A percentile compares a stretch with the other conserved stretches of the same genome.
phyloP scores from a whole-genome alignment of 2,113 vertebrate species.

The Bubo scandiacus region DNA sequence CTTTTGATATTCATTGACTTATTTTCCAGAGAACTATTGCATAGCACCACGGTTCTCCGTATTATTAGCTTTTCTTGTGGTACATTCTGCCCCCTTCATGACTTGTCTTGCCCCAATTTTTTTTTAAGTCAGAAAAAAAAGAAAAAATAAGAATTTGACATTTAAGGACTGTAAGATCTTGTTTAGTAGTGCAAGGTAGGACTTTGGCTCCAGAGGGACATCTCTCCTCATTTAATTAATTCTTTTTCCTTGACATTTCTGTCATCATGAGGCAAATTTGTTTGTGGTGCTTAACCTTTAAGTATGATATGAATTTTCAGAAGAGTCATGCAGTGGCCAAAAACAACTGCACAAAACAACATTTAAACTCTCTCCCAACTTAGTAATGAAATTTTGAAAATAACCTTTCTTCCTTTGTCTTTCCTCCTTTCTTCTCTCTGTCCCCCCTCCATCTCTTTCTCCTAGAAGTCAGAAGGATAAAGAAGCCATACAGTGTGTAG shows the following conservation, averaged over 20 bases:
- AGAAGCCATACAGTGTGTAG: not conserved
- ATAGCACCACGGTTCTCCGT: not conserved
- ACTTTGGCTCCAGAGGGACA: constrained; percentile 16
- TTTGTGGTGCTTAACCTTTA: constrained; percentile 65
- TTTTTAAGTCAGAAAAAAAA: not conserved
- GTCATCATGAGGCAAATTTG: constrained; percentile 56
- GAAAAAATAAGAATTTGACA: constrained; percentile 5
- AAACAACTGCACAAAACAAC: not conserved
- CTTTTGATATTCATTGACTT: not conserved
- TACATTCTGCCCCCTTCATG: not conserved
- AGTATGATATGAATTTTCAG: constrained; percentile 36
- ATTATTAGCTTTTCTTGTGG: not conserved
- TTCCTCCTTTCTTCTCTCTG: not conserved
- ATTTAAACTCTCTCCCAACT: not conserved
- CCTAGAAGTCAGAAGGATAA: not conserved
- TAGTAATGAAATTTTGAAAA: not conserved
- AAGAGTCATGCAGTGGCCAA: constrained; percentile 11
- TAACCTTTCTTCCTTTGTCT: not conserved
- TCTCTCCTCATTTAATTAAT: constrained; percentile 47
- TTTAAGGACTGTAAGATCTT: constrained; percentile 45
- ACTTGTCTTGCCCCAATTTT: not conserved
- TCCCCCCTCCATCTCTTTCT: not conserved
- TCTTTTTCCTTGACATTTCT: constrained; percentile 63
- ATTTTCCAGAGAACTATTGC: not conserved
- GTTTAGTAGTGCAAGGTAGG: constrained; percentile 11